Percentiles rank a stretch among this genome's conserved stretches.
Evolutionary conservation across 2,113 vertebrate species (phyloP).

Genomic region (Eptesicus fuscus): DNA sequence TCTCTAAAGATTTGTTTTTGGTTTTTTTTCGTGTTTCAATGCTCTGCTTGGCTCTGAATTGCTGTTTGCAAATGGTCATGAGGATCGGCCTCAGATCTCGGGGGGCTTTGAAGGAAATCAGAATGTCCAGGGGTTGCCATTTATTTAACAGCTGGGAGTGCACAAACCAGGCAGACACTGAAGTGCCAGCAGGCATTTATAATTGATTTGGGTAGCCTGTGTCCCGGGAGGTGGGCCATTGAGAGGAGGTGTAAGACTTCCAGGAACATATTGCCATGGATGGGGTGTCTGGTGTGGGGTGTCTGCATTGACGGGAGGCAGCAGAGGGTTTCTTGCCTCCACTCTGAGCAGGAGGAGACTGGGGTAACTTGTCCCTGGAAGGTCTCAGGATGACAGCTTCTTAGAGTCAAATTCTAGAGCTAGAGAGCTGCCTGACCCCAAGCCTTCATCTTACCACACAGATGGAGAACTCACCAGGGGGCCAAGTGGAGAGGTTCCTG

Average conservation of each 20-base stretch:
- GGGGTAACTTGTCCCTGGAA: background rate
- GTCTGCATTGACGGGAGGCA: rapidly evolving
- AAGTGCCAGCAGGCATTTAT: background rate
- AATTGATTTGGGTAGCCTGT: background rate
- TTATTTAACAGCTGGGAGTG: background rate
- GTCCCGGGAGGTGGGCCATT: background rate
- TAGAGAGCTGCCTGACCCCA: background rate
- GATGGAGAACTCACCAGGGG: rapidly evolving
- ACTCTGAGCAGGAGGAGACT: background rate
- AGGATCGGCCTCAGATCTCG: background rate
- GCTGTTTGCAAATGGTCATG: background rate
- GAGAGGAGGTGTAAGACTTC: background rate
- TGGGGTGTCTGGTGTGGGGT: background rate
- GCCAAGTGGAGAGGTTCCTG: background rate
- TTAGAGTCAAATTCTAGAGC: background rate
- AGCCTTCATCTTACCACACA: background rate
- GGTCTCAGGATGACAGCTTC: background rate
- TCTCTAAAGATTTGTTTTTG: background rate
- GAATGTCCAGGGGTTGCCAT: background rate
- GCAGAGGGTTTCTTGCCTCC: background rate
- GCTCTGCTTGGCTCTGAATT: background rate
- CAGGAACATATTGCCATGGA: background rate
- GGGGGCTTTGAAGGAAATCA: background rate
- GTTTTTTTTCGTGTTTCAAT: background rate
- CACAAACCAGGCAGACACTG: background rate